Evolutionary conservation across 2,113 vertebrate species (phyloP).

Genomic region (Hepsetus odoe): DNA sequence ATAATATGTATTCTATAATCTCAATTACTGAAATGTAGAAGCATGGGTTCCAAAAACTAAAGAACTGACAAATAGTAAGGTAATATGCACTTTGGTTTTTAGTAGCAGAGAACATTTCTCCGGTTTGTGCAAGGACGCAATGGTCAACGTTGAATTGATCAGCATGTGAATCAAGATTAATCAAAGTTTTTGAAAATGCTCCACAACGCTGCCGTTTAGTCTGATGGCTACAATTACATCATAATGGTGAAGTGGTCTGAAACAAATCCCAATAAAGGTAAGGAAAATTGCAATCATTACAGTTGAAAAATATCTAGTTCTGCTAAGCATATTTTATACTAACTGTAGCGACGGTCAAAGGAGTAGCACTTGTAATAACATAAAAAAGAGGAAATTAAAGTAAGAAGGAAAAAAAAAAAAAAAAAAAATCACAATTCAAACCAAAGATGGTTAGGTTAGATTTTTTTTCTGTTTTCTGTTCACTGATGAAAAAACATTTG

Average conservation of each 20-base stretch:
- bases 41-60: conserved; percentile 53
- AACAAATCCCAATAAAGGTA: conserved; percentile 76
- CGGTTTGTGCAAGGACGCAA: conserved; percentile 73
- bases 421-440: conserved; percentile 79
- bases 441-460: conserved; percentile 50
- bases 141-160: conserved; percentile 61
- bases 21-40: conserved; percentile 33
- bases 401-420: conserved; percentile 56
- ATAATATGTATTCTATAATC: conserved; percentile 45
- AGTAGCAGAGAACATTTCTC: conserved; percentile 64
- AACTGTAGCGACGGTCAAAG: conserved; percentile 81
- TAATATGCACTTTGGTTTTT: conserved; percentile 73
- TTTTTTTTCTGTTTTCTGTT: conserved; percentile 71
- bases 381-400: conserved; percentile 76
- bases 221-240: conserved; percentile 71
- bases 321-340: conserved; percentile 80
- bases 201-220: conserved; percentile 60
- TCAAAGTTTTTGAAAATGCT: conserved; percentile 10
- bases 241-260: conserved; percentile 78
- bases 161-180: conserved; percentile 22
- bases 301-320: conserved; percentile 78
- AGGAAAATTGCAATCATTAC: conserved; percentile 78
- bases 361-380: conserved; percentile 79
- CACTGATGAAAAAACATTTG: conserved; percentile 63
- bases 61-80: conserved; percentile 50